Percentiles rank a stretch among this genome's conserved stretches.
These are phyloP conservation scores for Pseudococcus longispinus DNA, from an alignment of 2,888 invertebrate genomes.

Conservation along the genomic window DNA sequence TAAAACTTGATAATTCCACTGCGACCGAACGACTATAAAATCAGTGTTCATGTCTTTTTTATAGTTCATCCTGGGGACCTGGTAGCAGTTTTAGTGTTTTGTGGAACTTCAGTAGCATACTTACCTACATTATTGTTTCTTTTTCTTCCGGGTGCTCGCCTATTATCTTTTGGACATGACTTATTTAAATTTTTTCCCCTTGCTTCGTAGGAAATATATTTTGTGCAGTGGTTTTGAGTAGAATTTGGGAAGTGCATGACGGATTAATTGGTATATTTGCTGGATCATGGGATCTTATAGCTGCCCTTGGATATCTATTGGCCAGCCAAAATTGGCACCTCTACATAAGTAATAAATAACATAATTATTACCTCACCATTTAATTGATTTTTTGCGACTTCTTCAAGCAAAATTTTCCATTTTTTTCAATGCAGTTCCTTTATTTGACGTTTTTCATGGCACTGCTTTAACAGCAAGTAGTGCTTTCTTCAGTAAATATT, in stretches of 20 bases:
- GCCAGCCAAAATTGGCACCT: constrained; percentile 48
- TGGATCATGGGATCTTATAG: constrained; percentile 56
- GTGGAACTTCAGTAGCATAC: no score
- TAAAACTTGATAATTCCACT: no score
- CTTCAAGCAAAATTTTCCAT: neutral
- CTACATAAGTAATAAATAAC: neutral
- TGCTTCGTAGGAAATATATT: neutral
- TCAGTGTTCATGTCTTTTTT: no score
- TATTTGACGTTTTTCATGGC: constrained; percentile 56
- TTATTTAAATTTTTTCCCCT: neutral
- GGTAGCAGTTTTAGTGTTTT: no score
- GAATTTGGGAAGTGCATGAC: constrained; percentile 59
- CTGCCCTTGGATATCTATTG: constrained; percentile 56
- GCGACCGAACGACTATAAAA: neutral
- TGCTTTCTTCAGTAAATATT: constrained; percentile 54
- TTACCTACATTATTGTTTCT: no score
- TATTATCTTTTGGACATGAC: neutral
- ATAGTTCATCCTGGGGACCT: no score
- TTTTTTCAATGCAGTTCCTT: constrained; percentile 48
- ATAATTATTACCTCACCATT: neutral
- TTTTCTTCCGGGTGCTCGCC: no score
- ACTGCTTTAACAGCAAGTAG: constrained; percentile 49
- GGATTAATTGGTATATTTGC: constrained; percentile 59
- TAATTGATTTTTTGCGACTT: neutral
- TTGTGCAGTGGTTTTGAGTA: constrained; percentile 25